Evolutionary conservation across 2,113 vertebrate genomes (phyloP).

Genomic region (Colinus virginianus): DNA sequence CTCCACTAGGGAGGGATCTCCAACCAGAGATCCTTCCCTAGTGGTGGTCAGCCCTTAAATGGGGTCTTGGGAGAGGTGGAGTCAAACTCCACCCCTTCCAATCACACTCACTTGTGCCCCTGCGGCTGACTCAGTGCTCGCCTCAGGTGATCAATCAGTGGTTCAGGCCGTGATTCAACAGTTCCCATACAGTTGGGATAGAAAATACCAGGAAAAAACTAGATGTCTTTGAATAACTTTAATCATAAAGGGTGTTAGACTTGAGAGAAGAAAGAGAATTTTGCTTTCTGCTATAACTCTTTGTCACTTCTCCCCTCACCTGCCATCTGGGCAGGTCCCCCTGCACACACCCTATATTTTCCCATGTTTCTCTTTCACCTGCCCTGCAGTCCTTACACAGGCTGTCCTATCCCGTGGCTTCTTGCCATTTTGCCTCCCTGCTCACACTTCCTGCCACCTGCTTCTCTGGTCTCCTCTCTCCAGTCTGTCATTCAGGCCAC

Average conservation of each 20-base stretch:
- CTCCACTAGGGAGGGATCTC: too few relatives aligned
- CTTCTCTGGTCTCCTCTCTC: not conserved
- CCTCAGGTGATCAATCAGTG: too few relatives aligned
- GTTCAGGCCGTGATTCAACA: too few relatives aligned
- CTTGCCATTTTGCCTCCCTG: not conserved
- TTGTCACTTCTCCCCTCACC: not conserved
- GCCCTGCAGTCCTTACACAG: not conserved
- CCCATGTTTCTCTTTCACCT: not conserved
- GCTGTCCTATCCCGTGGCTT: not conserved
- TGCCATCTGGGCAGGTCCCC: not conserved
- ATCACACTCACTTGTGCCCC: too few relatives aligned
- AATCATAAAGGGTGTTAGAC: not conserved
- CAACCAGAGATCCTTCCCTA: too few relatives aligned
- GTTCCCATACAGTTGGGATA: not conserved
- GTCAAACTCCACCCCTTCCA: too few relatives aligned
- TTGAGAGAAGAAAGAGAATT: not conserved
- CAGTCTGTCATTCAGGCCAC: not conserved
- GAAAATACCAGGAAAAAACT: constrained; percentile 2
- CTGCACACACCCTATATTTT: not conserved
- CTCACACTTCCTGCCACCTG: not conserved
- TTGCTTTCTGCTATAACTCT: not conserved
- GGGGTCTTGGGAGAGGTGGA: too few relatives aligned
- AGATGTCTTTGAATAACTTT: constrained; percentile 6
- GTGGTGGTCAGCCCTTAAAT: too few relatives aligned
- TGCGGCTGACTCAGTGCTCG: too few relatives aligned